phyloP scores from a whole-genome alignment of 1,140 invertebrate species.

The Ditylenchus dipsaci region DNA sequence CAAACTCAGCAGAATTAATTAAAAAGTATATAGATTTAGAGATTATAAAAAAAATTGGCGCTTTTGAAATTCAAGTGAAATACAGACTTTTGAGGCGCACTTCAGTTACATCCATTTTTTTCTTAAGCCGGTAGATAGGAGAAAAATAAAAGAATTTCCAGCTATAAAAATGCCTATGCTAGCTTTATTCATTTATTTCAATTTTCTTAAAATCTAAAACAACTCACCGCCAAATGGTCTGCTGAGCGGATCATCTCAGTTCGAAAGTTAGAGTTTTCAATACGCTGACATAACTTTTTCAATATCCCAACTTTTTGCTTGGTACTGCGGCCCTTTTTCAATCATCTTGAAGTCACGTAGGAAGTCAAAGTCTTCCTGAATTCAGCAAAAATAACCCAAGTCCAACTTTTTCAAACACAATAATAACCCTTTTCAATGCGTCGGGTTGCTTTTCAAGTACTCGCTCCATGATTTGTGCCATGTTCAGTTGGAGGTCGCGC shows the following conservation, averaged over 20 bases:
- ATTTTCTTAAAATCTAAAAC: too few relatives aligned
- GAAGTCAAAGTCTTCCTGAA: slow-evolving; percentile 29
- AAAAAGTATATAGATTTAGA: too few relatives aligned
- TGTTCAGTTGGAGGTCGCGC: slow-evolving; percentile 19
- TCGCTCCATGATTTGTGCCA: slow-evolving; percentile 2
- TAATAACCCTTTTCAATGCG: slow-evolving; percentile 10
- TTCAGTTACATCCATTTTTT: too few relatives aligned
- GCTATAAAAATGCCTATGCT: too few relatives aligned
- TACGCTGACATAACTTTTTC: slow-evolving; percentile 11
- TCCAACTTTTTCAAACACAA: background rate
- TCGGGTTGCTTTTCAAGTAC: slow-evolving; percentile 9
- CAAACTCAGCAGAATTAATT: too few relatives aligned
- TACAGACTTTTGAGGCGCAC: too few relatives aligned
- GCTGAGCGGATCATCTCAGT: slow-evolving; percentile 13
- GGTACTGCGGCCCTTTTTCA: slow-evolving; percentile 4
- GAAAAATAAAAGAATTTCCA: too few relatives aligned
- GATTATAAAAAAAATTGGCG: too few relatives aligned
- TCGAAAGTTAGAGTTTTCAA: slow-evolving; percentile 1
- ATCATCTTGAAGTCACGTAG: background rate
- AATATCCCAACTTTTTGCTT: slow-evolving; percentile 16
- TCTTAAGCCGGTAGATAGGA: too few relatives aligned
- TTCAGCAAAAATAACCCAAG: slow-evolving; percentile 13
- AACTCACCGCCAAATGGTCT: slow-evolving; percentile 24
- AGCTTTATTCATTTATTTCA: too few relatives aligned
- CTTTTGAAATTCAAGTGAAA: too few relatives aligned